Evolutionary conservation across 2,888 invertebrate species (phyloP).

Genomic region (Lithophane ornitopus): DNA sequence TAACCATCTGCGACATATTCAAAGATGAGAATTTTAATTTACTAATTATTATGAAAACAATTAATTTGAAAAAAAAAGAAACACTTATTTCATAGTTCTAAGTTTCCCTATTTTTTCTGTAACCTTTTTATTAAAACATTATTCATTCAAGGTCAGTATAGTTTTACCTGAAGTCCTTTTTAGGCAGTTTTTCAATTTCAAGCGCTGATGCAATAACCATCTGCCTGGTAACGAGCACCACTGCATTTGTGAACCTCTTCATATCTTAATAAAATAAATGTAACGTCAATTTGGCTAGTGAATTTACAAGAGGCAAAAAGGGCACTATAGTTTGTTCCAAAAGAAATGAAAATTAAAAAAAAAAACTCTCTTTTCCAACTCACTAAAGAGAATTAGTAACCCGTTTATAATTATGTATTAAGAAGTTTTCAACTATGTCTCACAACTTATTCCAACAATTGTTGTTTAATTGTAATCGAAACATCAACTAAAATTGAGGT

Average conservation of each 20-base stretch:
- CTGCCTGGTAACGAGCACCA: slow-evolving; percentile 73
- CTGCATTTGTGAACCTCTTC: slow-evolving; percentile 65
- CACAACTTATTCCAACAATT: not conserved
- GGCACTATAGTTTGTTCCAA: no score
- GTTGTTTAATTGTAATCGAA: not conserved
- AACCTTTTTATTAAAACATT: no score
- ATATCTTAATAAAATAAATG: slow-evolving; percentile 37
- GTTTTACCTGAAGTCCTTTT: slow-evolving; percentile 73
- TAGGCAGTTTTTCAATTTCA: slow-evolving; percentile 75
- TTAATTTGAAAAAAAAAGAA: no score
- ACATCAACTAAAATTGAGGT: not conserved
- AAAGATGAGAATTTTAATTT: no score
- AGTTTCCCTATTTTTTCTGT: no score
- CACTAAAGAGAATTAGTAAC: not conserved
- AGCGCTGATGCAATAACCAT: slow-evolving; percentile 70
- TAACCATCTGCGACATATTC: no score
- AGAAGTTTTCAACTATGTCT: not conserved
- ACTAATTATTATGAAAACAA: no score
- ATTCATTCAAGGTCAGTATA: no score
- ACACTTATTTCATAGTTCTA: no score
- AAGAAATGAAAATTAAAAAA: no score
- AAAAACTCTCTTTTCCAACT: not conserved
- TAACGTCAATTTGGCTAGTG: no score
- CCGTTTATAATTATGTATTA: not conserved
- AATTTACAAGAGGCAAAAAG: not conserved